A percentile compares a stretch with the other conserved stretches of the same genome.
These are phyloP conservation scores for Danio tinwini DNA, from an alignment of 2,797 vertebrate species.

Conservation along the genomic window DNA sequence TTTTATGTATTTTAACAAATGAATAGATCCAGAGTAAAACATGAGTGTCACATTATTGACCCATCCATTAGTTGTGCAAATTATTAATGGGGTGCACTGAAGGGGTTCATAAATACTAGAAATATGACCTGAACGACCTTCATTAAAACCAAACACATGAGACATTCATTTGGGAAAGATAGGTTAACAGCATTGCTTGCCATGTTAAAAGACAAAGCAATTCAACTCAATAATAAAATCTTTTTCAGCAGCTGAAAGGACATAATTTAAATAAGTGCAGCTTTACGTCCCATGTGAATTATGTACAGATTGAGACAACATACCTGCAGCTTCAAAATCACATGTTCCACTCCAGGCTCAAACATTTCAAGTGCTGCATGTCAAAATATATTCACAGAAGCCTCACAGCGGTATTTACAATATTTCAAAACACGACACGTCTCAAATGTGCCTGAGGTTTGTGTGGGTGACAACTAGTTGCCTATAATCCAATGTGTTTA, in stretches of 20 bases:
- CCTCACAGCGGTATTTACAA: slow-evolving; percentile 12
- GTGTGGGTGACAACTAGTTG: slow-evolving; percentile 46
- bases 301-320: slow-evolving; percentile 10
- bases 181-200: neutral
- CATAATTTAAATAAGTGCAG: slow-evolving; percentile 4
- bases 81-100: slow-evolving; percentile 15
- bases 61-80: neutral
- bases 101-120: neutral
- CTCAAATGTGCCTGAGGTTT: slow-evolving; percentile 40
- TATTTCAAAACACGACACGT: slow-evolving; percentile 32
- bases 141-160: neutral
- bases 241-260: neutral
- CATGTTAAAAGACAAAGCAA: neutral
- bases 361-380: slow-evolving; percentile 14
- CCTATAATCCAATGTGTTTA: slow-evolving; percentile 30
- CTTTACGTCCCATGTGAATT: slow-evolving; percentile 4
- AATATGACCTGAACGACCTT: neutral
- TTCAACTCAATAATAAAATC: neutral
- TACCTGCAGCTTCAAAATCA: neutral
- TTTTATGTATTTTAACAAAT: neutral
- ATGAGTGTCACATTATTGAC: neutral
- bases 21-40: neutral
- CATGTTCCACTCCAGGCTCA: neutral
- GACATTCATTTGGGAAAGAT: neutral
- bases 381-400: slow-evolving; percentile 11